Conservation (phyloP, 2,888 invertebrate species). For the Calephelis perditalis region DNA sequence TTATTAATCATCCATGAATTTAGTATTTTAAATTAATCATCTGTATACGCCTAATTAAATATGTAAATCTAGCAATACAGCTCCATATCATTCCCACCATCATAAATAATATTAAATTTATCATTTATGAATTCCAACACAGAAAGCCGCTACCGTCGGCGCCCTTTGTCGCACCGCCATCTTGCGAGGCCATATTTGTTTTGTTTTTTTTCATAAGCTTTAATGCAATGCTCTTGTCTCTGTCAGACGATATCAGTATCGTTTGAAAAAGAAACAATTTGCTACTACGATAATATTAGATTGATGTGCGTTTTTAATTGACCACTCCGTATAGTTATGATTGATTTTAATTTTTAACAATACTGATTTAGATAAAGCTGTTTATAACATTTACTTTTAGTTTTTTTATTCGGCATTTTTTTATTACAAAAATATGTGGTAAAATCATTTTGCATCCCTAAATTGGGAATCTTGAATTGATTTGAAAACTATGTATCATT, state of each 20-base stretch:
- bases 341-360: conserved; percentile 10
- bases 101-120: conserved; percentile 75
- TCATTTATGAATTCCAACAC: conserved; percentile 72
- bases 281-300: conserved; percentile 35
- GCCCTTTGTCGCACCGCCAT: conserved; percentile 66
- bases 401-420: too few species aligned
- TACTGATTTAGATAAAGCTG: conserved; percentile 6
- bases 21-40: not conserved
- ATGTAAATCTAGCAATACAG: conserved; percentile 34
- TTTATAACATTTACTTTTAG: not conserved
- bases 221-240: conserved; percentile 70
- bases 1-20: not conserved
- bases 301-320: conserved; percentile 20
- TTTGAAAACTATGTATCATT: too few species aligned
- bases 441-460: too few species aligned
- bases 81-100: conserved; percentile 47
- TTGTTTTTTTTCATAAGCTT: conserved; percentile 50
- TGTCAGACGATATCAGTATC: conserved; percentile 56
- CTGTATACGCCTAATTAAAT: conserved; percentile 5
- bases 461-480: too few species aligned
- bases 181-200: conserved; percentile 65
- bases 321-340: conserved; percentile 10
- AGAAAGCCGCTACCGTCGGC: conserved; percentile 66
- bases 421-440: too few species aligned
- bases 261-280: conserved; percentile 34